Evolutionary conservation across 1,140 invertebrate species (phyloP), one percentile per base, ranked within the genome.

Genomic region (Hypothenemus hampei): DNA sequence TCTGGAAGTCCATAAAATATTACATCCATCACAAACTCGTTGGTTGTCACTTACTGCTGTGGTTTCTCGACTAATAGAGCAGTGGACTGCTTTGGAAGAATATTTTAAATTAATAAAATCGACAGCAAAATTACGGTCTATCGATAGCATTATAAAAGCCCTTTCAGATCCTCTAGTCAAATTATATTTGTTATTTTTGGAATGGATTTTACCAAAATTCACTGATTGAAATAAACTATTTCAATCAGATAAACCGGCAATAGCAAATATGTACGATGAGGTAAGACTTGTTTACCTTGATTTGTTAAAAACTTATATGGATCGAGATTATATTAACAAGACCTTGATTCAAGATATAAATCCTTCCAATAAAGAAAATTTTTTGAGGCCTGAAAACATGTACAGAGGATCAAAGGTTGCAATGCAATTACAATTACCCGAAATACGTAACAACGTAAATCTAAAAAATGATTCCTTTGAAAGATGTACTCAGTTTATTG

Each of bases 1-100:
- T 41, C 41, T 64, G 37, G 54, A 62, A 55, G 45, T 57, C 35
- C 61, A 64, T 44, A 67, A 60, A 33, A 54, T 60, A 13, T 15
- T 60, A 8, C 53, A 55, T 36, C 40, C 48, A 15, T 39, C 46
- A 6, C 58, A 60, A 52, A 57, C 53, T 11, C 29, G 58, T n/a
- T 60, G 58, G 58, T 24, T 57, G 13, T 60, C 53, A 36, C 21
- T 61, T 19, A 2, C 11, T 10, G 8, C 7, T n/a, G 56, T 61
- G 2, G 56, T 61, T 3, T 29, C 47, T 6, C 29, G 59, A 33
- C 29, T 58, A 18, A 23, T 54, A 19, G 55, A 61, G 24, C 44
- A 58, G 24, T 61, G 50, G 48, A 11, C 15, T 29, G 31, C 52
- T 11, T 21, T 60, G 22, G 13, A 21, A 24, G 21, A 45, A 24